A percentile compares a stretch with the other conserved stretches of the same genome.
phyloP scores from a whole-genome alignment of 2,113 vertebrate species.

The Rhynchopsitta pachyrhyncha region DNA sequence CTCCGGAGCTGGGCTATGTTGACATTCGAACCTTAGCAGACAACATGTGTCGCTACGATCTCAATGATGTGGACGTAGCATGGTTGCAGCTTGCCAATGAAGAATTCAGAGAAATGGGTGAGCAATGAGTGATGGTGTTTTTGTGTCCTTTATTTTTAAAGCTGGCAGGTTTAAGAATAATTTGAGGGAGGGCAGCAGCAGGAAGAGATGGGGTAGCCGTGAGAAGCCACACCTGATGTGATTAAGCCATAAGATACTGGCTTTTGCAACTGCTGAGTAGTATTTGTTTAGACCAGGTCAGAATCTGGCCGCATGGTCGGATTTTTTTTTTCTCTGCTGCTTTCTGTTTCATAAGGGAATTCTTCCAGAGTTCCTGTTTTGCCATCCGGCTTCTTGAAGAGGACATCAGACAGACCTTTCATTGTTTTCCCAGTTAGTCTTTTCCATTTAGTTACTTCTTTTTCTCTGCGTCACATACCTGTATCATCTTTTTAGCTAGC shows the following conservation, averaged over 20 bases:
- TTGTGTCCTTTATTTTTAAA: neutral
- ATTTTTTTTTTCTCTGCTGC: neutral
- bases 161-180: neutral
- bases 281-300: neutral
- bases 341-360: neutral
- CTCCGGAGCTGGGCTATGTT: slow-evolving; percentile 85
- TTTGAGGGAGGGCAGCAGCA: neutral
- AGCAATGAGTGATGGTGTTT: slow-evolving; percentile 1
- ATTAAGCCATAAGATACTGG: neutral
- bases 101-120: slow-evolving; percentile 93
- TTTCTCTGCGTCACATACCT: neutral
- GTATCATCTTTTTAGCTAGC: neutral
- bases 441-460: neutral
- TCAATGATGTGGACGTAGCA: slow-evolving; percentile 87
- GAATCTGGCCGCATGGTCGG: neutral
- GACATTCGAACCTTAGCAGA: slow-evolving; percentile 89
- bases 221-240: neutral
- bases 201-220: neutral
- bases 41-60: slow-evolving; percentile 89
- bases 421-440: neutral
- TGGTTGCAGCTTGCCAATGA: slow-evolving; percentile 90
- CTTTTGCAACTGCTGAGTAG: neutral
- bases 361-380: neutral
- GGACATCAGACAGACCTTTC: neutral
- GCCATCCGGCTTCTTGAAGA: neutral